These are phyloP conservation scores for Hipparchia sbordonii DNA, from an alignment of 2,888 invertebrate species.

Conservation along the genomic window DNA sequence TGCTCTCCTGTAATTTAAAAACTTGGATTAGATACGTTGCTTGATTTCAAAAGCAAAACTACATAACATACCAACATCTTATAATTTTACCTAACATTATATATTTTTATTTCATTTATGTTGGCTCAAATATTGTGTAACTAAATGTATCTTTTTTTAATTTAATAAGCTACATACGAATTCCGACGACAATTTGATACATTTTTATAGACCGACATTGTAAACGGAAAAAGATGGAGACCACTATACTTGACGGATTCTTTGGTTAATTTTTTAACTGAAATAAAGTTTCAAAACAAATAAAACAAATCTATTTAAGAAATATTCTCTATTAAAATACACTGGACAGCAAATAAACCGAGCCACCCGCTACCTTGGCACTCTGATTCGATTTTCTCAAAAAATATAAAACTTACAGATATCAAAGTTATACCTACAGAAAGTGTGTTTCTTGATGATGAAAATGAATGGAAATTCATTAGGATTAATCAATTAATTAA, in stretches of 20 bases:
- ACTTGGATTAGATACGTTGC: constrained; percentile 36
- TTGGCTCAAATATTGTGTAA: constrained; percentile 15
- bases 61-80: too few species aligned
- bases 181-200: constrained; percentile 70
- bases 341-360: too few species aligned
- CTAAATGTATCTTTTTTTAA: constrained; percentile 44
- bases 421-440: too few species aligned
- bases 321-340: neutral
- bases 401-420: too few species aligned
- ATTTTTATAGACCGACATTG: constrained; percentile 60
- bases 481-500: too few species aligned
- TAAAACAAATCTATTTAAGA: neutral
- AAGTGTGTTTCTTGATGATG: too few species aligned
- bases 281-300: neutral
- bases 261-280: neutral
- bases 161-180: constrained; percentile 69
- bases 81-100: neutral
- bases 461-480: too few species aligned
- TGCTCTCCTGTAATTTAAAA: constrained; percentile 79
- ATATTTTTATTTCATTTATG: neutral
- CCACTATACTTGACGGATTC: constrained; percentile 44
- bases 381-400: too few species aligned
- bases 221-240: constrained; percentile 72
- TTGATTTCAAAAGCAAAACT: constrained; percentile 41
- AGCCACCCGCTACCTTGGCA: too few species aligned